Base-by-base conservation (phyloP, 2,113 vertebrate species). In the Engystomops pustulosus region DNA sequence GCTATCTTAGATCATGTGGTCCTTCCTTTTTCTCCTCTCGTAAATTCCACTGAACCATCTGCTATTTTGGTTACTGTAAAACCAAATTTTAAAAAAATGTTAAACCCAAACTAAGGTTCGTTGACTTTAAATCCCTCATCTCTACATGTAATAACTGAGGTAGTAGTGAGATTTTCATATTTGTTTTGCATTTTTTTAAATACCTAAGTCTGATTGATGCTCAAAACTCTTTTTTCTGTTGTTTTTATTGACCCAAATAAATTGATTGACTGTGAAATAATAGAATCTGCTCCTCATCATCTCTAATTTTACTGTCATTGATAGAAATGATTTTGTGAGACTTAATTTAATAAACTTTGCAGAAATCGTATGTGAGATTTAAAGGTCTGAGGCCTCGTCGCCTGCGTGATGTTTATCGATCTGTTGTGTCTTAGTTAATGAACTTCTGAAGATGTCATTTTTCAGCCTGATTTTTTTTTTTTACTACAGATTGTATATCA, bases 321-420 rank as follows among this genome's bases (percentile, higher is more conserved):
- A 27, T 72, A 27, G 25, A 17, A 45, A 72, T 45, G 41, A 41
- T 45, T 72, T 47, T 72, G 38, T 27, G 3, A 41, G 38, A 12
- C 1, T 12, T 72, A 45, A 72, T 44, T 47, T 72, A 72, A 72
- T 72, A 25, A 45, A 27, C 69, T 72, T 72, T 25, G 15, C 38
- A 72, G 14, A 45, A 15, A 72, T 71, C 23, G 68, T 41, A n/a
- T 11, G 18, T 41, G 34, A 38, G 11, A 4, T 5, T 2, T n/a
- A 41, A 20, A n/a, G 32, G 11, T 71, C 69, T 5, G 23, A 23
- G 25, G 11, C 44, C 38, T n/a, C 36, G n/a, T 3, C n/a, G 5
- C 11, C 4, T 44, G 62, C 34, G 3, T 38, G 41, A 47, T 44
- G n/a, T 27, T 45, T 72, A 72, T 72, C 27, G 69, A 72, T 72